Conservation (phyloP, 1,140 invertebrate species). For the Andrena cerasifolii region DNA sequence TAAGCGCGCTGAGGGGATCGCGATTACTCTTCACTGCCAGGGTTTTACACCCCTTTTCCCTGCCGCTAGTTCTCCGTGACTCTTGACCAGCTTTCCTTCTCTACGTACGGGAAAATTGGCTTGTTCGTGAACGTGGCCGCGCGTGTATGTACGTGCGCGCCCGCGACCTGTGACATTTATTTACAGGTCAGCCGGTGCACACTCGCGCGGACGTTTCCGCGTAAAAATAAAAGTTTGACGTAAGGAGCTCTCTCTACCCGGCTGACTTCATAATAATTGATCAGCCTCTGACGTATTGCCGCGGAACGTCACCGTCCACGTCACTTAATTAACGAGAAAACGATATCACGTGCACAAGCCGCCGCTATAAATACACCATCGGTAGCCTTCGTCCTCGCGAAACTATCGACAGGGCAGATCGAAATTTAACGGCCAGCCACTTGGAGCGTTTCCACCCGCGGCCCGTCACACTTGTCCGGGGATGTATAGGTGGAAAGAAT, state of each 20-base stretch:
- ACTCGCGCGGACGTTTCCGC: slow-evolving; percentile 29
- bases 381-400: slow-evolving; percentile 14
- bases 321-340: slow-evolving; percentile 18
- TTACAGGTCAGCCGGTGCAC: slow-evolving; percentile 48
- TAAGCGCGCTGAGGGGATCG: neutral
- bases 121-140: neutral
- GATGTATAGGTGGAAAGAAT: no score
- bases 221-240: slow-evolving; percentile 59
- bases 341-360: slow-evolving; percentile 18
- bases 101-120: neutral
- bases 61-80: neutral
- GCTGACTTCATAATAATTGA: slow-evolving; percentile 48
- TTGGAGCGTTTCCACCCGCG: neutral
- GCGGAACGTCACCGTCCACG: slow-evolving; percentile 2
- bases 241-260: neutral
- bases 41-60: neutral
- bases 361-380: slow-evolving; percentile 18
- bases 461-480: neutral
- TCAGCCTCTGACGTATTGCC: slow-evolving; percentile 26
- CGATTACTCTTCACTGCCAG: neutral
- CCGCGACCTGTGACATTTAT: slow-evolving; percentile 56
- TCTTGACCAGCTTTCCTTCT: neutral
- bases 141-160: neutral
- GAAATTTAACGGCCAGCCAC: neutral
- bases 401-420: slow-evolving; percentile 44